These are phyloP conservation scores for Ooceraea biroi DNA, from an alignment of 1,140 invertebrate genomes.

Conservation along the genomic window DNA sequence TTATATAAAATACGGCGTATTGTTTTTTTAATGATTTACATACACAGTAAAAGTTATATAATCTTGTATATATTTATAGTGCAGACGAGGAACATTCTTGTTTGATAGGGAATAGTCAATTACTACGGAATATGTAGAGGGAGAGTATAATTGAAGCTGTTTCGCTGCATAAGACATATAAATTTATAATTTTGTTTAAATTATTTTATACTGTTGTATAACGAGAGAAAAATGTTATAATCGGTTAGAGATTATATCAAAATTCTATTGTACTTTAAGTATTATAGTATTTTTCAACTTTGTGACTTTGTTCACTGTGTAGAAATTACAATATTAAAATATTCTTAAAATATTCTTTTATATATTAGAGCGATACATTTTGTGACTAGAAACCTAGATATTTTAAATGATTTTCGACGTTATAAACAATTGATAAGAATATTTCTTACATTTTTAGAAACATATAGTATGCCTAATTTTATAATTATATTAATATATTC, in stretches of 20 bases:
- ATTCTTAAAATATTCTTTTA: neutral
- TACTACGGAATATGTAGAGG: neutral
- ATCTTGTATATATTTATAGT: constrained; percentile 5
- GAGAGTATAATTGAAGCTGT: neutral
- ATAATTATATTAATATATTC: constrained; percentile 25
- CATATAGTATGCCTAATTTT: constrained; percentile 7
- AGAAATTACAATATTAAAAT: too few species aligned
- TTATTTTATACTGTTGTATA: neutral
- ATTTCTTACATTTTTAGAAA: constrained; percentile 22
- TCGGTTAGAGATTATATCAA: neutral
- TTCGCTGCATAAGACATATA: neutral
- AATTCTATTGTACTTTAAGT: too few species aligned
- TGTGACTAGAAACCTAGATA: constrained; percentile 15
- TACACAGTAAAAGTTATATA: neutral
- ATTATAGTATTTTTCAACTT: constrained; percentile 15
- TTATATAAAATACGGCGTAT: neutral
- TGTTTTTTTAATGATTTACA: neutral
- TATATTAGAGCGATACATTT: constrained; percentile 28
- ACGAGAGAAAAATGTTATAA: constrained; percentile 11
- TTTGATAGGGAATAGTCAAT: neutral
- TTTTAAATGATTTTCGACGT: neutral
- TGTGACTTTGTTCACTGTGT: constrained; percentile 5
- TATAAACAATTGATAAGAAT: constrained; percentile 10
- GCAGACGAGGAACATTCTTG: neutral
- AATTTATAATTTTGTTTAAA: neutral